These are phyloP conservation scores for Capitulum mitella DNA, from an alignment of 2,888 invertebrate genomes.

Conservation along the genomic window DNA sequence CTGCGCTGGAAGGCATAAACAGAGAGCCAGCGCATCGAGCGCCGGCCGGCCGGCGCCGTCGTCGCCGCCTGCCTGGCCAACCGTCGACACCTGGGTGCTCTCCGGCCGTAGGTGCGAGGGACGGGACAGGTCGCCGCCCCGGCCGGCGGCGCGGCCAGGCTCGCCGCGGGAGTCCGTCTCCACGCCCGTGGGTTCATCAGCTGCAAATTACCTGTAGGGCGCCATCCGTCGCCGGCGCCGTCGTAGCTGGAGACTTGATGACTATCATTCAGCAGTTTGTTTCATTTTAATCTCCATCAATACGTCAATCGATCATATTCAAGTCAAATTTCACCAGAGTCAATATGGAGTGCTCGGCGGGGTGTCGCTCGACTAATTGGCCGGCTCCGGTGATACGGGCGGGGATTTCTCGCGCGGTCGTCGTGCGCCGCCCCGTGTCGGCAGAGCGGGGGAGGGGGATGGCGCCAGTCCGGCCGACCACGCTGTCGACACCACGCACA, in stretches of 20 bases:
- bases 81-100: too few species aligned
- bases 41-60: too few species aligned
- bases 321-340: conserved; percentile 5
- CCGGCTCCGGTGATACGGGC: not conserved
- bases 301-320: not conserved
- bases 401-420: not conserved
- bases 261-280: conserved; percentile 18
- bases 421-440: not conserved
- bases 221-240: conserved; percentile 5
- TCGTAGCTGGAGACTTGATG: not conserved
- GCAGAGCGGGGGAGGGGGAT: not conserved
- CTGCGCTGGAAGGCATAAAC: too few species aligned
- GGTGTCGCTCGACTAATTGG: conserved; percentile 3
- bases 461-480: too few species aligned
- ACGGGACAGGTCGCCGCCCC: too few species aligned
- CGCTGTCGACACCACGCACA: too few species aligned
- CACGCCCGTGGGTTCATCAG: not conserved
- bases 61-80: too few species aligned
- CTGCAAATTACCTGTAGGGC: not conserved
- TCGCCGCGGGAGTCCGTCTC: not conserved
- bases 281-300: conserved; percentile 22
- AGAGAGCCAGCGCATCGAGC: too few species aligned
- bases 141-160: not conserved
- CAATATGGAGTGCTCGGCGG: not conserved
- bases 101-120: too few species aligned